Conservation (phyloP, 2,888 invertebrate species). For the Cryptocheilus praepositus region DNA sequence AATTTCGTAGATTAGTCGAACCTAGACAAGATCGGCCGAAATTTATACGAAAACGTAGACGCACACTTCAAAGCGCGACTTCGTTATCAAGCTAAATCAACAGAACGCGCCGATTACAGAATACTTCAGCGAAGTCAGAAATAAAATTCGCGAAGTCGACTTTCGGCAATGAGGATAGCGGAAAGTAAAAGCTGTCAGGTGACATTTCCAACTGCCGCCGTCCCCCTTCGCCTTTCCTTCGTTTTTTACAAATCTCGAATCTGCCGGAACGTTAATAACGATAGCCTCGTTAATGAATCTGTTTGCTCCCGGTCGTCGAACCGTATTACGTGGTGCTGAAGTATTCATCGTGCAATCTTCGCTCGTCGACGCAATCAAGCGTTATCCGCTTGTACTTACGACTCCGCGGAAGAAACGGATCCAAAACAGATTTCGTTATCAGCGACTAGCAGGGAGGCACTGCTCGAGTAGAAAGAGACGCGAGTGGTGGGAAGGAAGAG, state of each 20-base stretch:
- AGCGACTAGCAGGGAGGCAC: slow-evolving; percentile 15
- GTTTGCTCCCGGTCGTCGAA: slow-evolving; percentile 17
- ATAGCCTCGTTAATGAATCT: slow-evolving; percentile 8
- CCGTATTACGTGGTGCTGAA: slow-evolving; percentile 12
- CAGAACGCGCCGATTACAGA: no score
- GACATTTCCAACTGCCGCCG: not conserved
- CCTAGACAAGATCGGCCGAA: no score
- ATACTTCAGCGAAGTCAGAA: no score
- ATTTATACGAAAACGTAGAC: no score
- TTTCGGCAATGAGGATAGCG: no score
- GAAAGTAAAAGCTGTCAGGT: no score
- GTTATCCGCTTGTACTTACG: slow-evolving; percentile 13
- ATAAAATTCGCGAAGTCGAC: no score
- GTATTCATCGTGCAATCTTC: slow-evolving; percentile 10
- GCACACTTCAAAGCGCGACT: no score
- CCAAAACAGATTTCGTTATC: slow-evolving; percentile 38
- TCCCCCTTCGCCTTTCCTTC: not conserved
- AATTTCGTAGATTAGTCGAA: no score
- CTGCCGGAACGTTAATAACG: not conserved
- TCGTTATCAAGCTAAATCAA: no score
- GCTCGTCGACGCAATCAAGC: slow-evolving; percentile 9
- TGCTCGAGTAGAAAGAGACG: not conserved
- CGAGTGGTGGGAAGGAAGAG: not conserved
- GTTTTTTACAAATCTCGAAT: not conserved
- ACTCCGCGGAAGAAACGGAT: slow-evolving; percentile 38